phyloP scores from a whole-genome alignment of 2,797 vertebrate genomes.

The Uromys caudimaculatus region DNA sequence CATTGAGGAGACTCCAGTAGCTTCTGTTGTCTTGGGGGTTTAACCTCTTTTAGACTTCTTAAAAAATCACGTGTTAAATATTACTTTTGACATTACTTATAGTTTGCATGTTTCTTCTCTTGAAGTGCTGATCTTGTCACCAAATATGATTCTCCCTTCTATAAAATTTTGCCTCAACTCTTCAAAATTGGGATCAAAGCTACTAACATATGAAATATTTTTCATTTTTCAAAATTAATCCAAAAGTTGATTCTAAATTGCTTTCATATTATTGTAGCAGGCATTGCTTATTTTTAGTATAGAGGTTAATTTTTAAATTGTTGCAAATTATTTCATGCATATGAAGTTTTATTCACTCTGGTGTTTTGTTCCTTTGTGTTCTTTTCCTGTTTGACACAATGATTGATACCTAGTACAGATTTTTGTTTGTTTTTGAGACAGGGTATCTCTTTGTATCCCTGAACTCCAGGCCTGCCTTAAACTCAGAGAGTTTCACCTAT shows the following conservation, averaged over 20 bases:
- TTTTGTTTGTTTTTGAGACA: background rate
- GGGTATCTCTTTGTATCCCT: too few relatives aligned
- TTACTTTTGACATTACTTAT: background rate
- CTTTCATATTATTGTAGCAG: conserved; percentile 56
- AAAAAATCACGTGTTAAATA: conserved; percentile 40
- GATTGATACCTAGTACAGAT: conserved; percentile 39
- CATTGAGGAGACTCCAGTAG: background rate
- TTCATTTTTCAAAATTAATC: conserved; percentile 51
- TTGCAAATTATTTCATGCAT: conserved; percentile 42
- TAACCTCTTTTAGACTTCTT: conserved; percentile 25
- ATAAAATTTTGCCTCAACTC: conserved; percentile 27
- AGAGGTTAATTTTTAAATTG: conserved; percentile 36
- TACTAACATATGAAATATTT: conserved; percentile 48
- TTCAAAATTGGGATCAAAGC: conserved; percentile 51
- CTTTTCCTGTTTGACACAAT: conserved; percentile 11
- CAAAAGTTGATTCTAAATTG: conserved; percentile 8
- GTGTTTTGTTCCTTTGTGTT: conserved; percentile 11
- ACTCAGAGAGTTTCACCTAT: background rate
- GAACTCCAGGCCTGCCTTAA: background rate
- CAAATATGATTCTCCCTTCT: conserved; percentile 42
- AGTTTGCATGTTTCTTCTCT: conserved; percentile 57
- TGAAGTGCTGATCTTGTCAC: conserved; percentile 24
- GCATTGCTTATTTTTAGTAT: conserved; percentile 39
- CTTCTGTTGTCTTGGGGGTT: conserved; percentile 55
- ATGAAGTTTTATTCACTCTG: conserved; percentile 45